phyloP scores from a whole-genome alignment of 2,888 invertebrate species.

The Drosophila pullipes region DNA sequence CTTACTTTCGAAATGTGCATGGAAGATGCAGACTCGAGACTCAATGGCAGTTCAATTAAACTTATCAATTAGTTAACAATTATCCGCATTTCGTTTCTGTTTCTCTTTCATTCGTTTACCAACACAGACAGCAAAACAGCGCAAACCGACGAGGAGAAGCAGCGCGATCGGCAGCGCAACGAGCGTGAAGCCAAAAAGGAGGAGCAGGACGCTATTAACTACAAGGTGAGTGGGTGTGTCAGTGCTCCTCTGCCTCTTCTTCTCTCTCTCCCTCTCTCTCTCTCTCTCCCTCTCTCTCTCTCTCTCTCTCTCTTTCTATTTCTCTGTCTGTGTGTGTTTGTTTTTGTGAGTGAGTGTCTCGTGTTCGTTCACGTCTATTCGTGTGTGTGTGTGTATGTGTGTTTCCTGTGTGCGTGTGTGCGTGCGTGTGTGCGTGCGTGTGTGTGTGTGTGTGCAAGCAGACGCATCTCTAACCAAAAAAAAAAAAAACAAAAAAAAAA shows the following conservation, averaged over 20 bases:
- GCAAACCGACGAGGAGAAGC: conserved; percentile 86
- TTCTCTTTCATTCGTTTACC: conserved; percentile 21
- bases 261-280: conserved; percentile 8
- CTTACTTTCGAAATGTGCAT: conserved; percentile 34
- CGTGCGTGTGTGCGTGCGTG: conserved; percentile 1
- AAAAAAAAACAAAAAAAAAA: conserved; percentile 8
- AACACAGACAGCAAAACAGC: conserved; percentile 85
- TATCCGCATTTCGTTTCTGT: conserved; percentile 30
- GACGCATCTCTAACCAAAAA: conserved; percentile 38
- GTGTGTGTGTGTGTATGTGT: conserved; percentile 1
- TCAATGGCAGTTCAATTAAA: conserved; percentile 4
- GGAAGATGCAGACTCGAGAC: conserved; percentile 11
- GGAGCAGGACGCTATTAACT: conserved; percentile 85
- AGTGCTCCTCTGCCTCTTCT: conserved; percentile 28
- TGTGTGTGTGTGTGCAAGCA: conserved; percentile 59
- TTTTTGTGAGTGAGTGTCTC: background rate
- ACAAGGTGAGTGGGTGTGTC: conserved; percentile 83
- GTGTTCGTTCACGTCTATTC: conserved; percentile 9
- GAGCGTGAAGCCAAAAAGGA: conserved; percentile 85
- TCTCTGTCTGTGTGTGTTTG: conserved; percentile 13
- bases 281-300: conserved; percentile 8
- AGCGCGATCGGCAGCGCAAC: conserved; percentile 85
- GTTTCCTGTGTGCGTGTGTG: background rate
- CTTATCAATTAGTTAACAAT: conserved; percentile 1
- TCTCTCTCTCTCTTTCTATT: conserved; percentile 12